Conservation (phyloP, 2,797 vertebrate genomes). For the Ceryle rudis region DNA sequence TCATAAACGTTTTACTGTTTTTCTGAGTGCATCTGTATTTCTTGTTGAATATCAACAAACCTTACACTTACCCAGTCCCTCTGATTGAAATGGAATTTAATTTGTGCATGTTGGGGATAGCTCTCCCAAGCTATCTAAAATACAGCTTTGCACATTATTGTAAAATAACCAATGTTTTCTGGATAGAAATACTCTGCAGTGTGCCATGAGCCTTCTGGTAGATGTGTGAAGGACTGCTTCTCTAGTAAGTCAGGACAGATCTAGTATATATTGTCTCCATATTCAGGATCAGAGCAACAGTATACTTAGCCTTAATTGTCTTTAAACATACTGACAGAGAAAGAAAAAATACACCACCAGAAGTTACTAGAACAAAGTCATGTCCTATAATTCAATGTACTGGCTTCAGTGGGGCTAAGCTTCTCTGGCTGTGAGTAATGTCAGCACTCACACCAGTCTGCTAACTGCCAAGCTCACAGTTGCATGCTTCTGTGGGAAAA, state of each 20-base stretch:
- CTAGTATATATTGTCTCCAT: neutral
- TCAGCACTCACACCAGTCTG: neutral
- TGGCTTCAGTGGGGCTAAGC: neutral
- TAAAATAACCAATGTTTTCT: neutral
- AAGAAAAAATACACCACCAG: neutral
- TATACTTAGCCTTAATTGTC: neutral
- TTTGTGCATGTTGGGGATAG: neutral
- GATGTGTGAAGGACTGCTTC: neutral
- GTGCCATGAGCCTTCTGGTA: neutral
- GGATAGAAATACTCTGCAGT: neutral
- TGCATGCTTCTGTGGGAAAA: neutral
- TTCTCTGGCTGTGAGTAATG: neutral
- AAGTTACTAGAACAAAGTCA: neutral
- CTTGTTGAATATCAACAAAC: neutral
- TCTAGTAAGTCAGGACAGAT: neutral
- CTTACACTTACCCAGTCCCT: neutral
- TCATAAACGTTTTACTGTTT: neutral
- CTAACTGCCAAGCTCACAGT: neutral
- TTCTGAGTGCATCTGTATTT: neutral
- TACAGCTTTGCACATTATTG: neutral
- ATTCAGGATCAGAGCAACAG: neutral
- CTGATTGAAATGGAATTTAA: neutral
- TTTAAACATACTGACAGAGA: neutral
- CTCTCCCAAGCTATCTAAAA: neutral
- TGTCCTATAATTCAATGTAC: neutral